phyloP scores from a whole-genome alignment of 2,113 vertebrate genomes.

The Ahaetulla prasina region DNA sequence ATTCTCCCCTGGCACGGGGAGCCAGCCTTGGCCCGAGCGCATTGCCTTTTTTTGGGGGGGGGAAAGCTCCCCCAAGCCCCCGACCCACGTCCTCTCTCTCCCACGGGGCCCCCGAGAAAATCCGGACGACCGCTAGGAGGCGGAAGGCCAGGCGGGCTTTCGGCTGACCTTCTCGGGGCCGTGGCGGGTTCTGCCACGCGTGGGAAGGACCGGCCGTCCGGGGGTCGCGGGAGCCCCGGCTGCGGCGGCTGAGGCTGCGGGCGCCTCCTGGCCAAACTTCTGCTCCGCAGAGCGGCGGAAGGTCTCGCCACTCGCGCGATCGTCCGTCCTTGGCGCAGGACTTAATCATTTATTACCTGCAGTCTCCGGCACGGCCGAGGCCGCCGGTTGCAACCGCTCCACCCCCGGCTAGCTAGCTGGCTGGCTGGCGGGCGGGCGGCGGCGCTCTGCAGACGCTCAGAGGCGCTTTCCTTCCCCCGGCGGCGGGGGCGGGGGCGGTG shows the following conservation, averaged over 20 bases:
- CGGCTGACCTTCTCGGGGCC: background rate
- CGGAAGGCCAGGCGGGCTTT: background rate
- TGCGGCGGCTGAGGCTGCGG: no score
- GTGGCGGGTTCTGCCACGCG: no score
- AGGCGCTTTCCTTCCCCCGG: background rate
- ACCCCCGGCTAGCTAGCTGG: no score
- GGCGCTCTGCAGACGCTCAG: background rate
- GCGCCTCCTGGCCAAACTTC: background rate
- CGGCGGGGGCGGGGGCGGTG: background rate
- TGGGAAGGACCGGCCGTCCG: background rate
- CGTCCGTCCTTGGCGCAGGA: background rate
- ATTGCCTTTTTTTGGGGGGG: background rate
- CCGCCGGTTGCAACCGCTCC: background rate
- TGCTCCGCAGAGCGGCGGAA: background rate
- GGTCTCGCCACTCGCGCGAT: background rate
- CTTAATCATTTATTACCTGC: background rate
- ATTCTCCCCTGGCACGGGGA: background rate
- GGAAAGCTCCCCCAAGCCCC: background rate
- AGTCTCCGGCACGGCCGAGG: background rate
- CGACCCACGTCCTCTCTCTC: background rate
- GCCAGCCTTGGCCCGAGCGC: background rate
- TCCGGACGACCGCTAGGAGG: background rate
- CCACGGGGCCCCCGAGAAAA: background rate
- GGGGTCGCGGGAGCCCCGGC: background rate
- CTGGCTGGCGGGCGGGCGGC: background rate